Conservation (phyloP, 1,140 invertebrate genomes). For the Habropoda laboriosa region DNA sequence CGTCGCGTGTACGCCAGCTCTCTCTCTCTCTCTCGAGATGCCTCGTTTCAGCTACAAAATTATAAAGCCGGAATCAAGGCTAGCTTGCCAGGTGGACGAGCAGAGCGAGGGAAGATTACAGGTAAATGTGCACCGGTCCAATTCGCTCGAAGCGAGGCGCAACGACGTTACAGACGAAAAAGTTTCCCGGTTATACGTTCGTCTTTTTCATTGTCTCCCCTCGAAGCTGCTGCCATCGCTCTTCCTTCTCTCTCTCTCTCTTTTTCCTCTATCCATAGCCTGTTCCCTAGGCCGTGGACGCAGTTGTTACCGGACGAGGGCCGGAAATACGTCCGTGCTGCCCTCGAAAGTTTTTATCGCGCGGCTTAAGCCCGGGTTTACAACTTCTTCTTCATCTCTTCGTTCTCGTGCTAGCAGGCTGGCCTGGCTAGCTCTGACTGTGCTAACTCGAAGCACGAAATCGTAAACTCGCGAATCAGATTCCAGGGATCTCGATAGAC, state of each 20-base stretch:
- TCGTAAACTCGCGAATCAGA: conserved; percentile 67
- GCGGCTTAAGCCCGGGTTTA: conserved; percentile 62
- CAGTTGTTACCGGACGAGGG: conserved; percentile 51
- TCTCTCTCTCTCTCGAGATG: neutral
- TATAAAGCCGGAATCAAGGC: conserved; percentile 27
- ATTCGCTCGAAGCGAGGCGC: conserved; percentile 43
- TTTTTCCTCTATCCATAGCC: too few species aligned
- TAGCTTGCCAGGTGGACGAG: neutral
- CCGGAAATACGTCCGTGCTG: conserved; percentile 58
- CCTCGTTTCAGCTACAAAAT: neutral
- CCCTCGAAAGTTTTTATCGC: conserved; percentile 67
- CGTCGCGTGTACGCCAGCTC: neutral
- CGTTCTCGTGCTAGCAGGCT: neutral
- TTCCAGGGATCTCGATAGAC: conserved; percentile 51
- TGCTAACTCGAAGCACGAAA: conserved; percentile 36
- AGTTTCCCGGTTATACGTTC: conserved; percentile 53
- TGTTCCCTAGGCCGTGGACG: neutral
- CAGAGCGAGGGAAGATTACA: conserved; percentile 16
- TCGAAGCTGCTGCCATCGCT: conserved; percentile 31
- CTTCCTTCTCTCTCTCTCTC: neutral
- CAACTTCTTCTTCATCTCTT: conserved; percentile 56
- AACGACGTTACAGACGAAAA: conserved; percentile 45
- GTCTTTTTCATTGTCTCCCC: conserved; percentile 62
- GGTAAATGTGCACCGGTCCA: conserved; percentile 32
- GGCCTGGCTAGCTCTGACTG: neutral